Base-by-base conservation (phyloP, 2,113 vertebrate species). In the Siniperca chuatsi region DNA sequence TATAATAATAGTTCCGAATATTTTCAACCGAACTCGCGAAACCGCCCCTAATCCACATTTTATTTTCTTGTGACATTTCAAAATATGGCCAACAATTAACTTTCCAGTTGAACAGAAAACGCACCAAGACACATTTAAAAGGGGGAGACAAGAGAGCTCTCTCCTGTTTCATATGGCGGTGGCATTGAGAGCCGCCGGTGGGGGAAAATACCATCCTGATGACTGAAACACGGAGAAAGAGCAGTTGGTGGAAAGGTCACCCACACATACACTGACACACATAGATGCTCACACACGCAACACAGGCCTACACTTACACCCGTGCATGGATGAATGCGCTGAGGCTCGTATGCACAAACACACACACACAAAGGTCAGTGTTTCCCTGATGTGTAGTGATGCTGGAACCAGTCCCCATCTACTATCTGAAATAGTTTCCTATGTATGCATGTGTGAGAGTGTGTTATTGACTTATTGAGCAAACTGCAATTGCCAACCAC, bases 331-430 rank as follows among this genome's bases (percentile, higher is more conserved):
- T 40, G 48, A 67, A 74, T 25, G 29, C 21, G 25, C 62, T n/a
- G 40, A 50, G 6, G 21, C 25, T 35, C 46, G 9, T 70, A 65
- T 46, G n/a, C 25, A 67, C 54, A 70, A 12, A 23, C 81, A 65
- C 52, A n/a, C 40, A 76, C 78, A 81, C 69, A 86, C 50, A 91
- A 89, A 91, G 85, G 85, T 91, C 90, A 87, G 77, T n/a, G 50
- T 85, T 65, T 50, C 40, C 66, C 60, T 58, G 73, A 52, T 86
- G 79, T 82, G 60, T 55, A 60, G 33, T 65, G 77, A 78, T 57
- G 69, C 61, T 79, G 54, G 74, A 71, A 57, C 42, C 42, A 35
- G 18, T 58, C 64, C 11, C 8, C 2, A 25, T 25, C 25, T 25
- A 25, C 25, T 25, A 74, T 33, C 62, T 62, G 13, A 66, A 8